Conservation (phyloP, 1,140 invertebrate genomes). For the Mactra quadrangularis region DNA sequence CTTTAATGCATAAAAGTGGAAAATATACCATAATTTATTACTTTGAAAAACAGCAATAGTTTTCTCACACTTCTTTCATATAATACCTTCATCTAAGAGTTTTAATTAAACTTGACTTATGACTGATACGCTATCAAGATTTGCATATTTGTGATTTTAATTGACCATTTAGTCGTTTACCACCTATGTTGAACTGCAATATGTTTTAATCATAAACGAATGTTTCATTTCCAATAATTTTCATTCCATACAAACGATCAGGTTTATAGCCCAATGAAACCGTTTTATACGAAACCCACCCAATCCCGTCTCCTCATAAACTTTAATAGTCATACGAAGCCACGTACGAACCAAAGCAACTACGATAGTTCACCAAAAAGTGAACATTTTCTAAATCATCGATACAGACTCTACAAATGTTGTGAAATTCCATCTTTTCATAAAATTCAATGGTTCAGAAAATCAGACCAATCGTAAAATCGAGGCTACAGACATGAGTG, state of each 20-base stretch:
- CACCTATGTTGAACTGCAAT: constrained; percentile 45
- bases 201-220: constrained; percentile 60
- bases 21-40: neutral
- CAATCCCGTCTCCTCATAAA: constrained; percentile 43
- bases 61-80: neutral
- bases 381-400: constrained; percentile 12
- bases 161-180: constrained; percentile 42
- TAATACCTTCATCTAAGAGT: constrained; percentile 11
- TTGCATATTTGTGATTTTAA: constrained; percentile 61
- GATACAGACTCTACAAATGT: constrained; percentile 1
- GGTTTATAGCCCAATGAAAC: constrained; percentile 61
- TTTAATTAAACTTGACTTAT: constrained; percentile 47
- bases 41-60: neutral
- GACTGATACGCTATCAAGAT: constrained; percentile 39
- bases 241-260: constrained; percentile 52
- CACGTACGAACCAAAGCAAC: neutral
- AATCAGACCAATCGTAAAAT: too few relatives aligned
- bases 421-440: too few relatives aligned
- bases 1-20: too few relatives aligned
- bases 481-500: too few relatives aligned
- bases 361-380: constrained; percentile 21
- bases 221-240: constrained; percentile 51
- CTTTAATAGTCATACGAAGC: constrained; percentile 30
- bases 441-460: too few relatives aligned
- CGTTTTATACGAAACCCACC: constrained; percentile 54